Conservation (phyloP, 2,113 vertebrate species). For the Erpornis zantholeuca region DNA sequence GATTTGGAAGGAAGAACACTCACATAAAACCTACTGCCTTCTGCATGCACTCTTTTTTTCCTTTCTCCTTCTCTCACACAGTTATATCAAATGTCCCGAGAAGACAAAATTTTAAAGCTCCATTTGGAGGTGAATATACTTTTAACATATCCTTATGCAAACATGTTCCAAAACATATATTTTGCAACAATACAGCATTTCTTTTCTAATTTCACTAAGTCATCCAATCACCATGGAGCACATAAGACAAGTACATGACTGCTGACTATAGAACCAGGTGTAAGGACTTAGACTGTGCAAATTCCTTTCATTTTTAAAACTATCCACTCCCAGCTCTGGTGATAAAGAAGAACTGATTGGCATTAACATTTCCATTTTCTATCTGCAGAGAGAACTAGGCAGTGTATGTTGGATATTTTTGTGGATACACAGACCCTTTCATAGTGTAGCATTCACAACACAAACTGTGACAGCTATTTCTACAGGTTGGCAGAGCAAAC, state of each 20-base stretch:
- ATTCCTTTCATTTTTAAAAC: not conserved
- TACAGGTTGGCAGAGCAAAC: slow-evolving; percentile 22
- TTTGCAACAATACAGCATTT: not conserved
- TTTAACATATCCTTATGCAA: not conserved
- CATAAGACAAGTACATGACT: not conserved
- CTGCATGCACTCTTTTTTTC: not conserved
- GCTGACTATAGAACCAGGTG: not conserved
- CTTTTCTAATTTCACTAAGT: not conserved
- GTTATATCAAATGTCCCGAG: not conserved
- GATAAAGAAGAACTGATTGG: not conserved
- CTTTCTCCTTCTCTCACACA: not conserved
- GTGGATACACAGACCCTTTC: not conserved
- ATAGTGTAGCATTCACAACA: not conserved
- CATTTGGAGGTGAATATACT: not conserved
- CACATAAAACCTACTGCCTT: not conserved
- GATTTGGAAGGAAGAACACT: not conserved
- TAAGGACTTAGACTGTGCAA: not conserved
- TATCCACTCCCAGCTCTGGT: not conserved
- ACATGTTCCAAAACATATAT: not conserved
- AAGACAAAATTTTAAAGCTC: not conserved
- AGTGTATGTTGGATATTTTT: not conserved
- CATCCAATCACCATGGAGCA: not conserved
- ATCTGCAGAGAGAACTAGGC: not conserved
- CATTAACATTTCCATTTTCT: not conserved
- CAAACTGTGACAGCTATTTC: not conserved